These are phyloP conservation scores for Drosophila ambigua DNA, from an alignment of 1,140 invertebrate species.

Conservation along the genomic window DNA sequence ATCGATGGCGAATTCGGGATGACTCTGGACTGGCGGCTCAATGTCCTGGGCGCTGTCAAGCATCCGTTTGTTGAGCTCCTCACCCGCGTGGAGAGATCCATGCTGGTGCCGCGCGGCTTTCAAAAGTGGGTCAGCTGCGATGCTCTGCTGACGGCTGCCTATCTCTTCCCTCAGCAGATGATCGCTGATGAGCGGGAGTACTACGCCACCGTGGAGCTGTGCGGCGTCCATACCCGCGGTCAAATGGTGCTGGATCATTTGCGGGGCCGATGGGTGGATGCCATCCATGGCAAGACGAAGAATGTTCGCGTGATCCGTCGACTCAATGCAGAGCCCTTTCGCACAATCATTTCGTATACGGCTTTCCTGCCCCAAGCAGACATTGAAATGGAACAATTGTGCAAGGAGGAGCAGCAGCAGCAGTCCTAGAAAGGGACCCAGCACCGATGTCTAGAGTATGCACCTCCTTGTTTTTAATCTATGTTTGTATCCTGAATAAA, in stretches of 20 bases:
- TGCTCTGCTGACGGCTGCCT: slow-evolving; percentile 85
- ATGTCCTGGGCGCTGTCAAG: slow-evolving; percentile 54
- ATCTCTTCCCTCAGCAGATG: slow-evolving; percentile 83
- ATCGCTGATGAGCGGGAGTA: slow-evolving; percentile 64
- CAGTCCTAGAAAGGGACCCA: neutral
- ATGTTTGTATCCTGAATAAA: too few species aligned
- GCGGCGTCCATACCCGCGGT: slow-evolving; percentile 56
- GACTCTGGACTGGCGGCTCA: slow-evolving; percentile 84
- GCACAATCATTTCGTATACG: slow-evolving; percentile 54
- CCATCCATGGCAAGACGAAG: slow-evolving; percentile 24
- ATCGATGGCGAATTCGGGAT: slow-evolving; percentile 77
- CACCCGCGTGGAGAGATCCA: slow-evolving; percentile 84
- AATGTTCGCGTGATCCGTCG: slow-evolving; percentile 47
- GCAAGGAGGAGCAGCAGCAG: slow-evolving; percentile 1
- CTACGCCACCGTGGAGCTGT: slow-evolving; percentile 78
- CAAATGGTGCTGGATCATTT: slow-evolving; percentile 71
- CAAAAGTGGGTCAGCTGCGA: slow-evolving; percentile 85
- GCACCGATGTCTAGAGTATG: too few species aligned
- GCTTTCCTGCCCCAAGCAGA: slow-evolving; percentile 25
- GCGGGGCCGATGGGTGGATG: slow-evolving; percentile 31
- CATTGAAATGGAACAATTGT: neutral
- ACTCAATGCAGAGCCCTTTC: slow-evolving; percentile 35
- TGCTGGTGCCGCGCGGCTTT: slow-evolving; percentile 62
- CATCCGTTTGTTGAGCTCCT: slow-evolving; percentile 84
- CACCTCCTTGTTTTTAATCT: too few species aligned